Evolutionary conservation across 2,797 vertebrate species (phyloP), one percentile per base, ranked within the genome.

Genomic region (Coranthus polyacanthus): DNA sequence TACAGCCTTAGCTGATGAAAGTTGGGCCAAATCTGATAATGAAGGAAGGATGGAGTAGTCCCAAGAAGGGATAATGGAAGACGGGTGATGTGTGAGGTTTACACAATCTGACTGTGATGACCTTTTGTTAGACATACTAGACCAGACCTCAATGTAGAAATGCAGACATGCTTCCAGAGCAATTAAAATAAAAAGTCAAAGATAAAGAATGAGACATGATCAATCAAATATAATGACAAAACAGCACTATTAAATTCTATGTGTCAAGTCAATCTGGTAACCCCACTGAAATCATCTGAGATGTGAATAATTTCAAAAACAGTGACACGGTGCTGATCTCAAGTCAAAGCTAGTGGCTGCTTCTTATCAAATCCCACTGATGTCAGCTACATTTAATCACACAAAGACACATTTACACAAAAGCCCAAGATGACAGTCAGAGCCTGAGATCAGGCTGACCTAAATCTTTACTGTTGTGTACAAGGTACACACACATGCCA

Each of bases 381-480:
- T 13, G 53, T 1, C 34, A 13, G 60, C 52, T 54, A n/a, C 44
- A 55, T 57, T 51, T 43, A 69, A 44, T 17, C 43, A 55, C 43
- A 60, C 36, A 75, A 65, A 75, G 41, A 64, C 39, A 52, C 54
- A 57, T 37, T 18, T 50, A 42, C 52, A 69, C 32, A 75, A 39
- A 67, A 65, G 44, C 29, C 37, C 32, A 62, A 51, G 36, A 63
- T 58, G 72, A 70, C 68, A 64, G 51, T 36, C 41, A 38, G 45
- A 63, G 66, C 20, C 16, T 17, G 36, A 56, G 45, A 70, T 45
- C 64, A 58, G 51, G 22, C 34, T 61, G 75, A 75, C 72, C 69
- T 61, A 60, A 54, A 69, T 66, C 45, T 71, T 74, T 44, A 68
- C 54, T 54, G 43, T 32, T 56, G 45, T 62, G 53, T 68, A 57